Percentiles rank a stretch among this genome's conserved stretches.
Evolutionary conservation across 2,888 invertebrate genomes (phyloP).

Genomic region (Alloscopus bannaensis): DNA sequence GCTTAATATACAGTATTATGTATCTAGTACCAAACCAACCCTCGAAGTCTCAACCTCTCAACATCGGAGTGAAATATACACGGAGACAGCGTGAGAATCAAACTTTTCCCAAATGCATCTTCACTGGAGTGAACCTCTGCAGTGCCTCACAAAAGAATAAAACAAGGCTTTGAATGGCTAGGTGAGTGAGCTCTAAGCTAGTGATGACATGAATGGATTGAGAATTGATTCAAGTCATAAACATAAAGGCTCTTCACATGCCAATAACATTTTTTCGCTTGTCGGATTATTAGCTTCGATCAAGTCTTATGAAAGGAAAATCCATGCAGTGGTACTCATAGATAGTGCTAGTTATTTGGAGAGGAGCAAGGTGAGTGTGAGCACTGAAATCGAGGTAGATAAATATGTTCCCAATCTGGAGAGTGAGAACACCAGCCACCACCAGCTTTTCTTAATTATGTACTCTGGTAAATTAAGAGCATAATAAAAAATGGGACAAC

Average conservation of each 20-base stretch:
- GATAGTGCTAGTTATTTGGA: too few species aligned
- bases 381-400: too few species aligned
- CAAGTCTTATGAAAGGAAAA: conserved; percentile 7
- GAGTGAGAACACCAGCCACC: too few species aligned
- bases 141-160: too few species aligned
- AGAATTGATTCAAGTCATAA: conserved; percentile 49
- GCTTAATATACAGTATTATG: too few species aligned
- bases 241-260: conserved; percentile 49
- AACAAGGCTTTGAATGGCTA: too few species aligned
- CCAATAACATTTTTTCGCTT: conserved; percentile 32
- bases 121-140: too few species aligned
- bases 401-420: too few species aligned
- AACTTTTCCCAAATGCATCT: conserved; percentile 58
- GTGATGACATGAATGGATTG: conserved; percentile 39
- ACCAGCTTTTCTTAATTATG: too few species aligned
- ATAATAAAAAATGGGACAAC: conserved; percentile 32
- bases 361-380: too few species aligned
- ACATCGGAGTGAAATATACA: background rate
- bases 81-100: conserved; percentile 54
- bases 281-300: conserved; percentile 40
- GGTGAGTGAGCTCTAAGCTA: too few species aligned
- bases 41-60: background rate
- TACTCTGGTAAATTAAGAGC: conserved; percentile 46
- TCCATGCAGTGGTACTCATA: background rate
- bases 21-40: too few species aligned